Evolutionary conservation across 2,888 invertebrate species (phyloP).

Genomic region (Caenorhabditis parvicauda): DNA sequence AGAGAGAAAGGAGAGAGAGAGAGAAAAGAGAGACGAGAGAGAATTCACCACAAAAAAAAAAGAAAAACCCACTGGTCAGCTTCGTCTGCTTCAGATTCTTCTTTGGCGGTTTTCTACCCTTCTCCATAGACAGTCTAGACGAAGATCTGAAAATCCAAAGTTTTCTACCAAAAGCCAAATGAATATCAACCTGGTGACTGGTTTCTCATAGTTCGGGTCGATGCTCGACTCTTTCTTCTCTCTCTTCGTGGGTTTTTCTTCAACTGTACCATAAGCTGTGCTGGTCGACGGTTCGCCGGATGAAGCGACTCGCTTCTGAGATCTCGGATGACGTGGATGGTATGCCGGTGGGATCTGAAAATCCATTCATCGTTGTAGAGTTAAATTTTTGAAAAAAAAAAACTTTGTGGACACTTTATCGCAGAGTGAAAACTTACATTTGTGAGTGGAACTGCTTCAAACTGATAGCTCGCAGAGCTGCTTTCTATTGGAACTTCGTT

Average conservation of each 20-base stretch:
- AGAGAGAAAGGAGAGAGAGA: conserved; percentile 1
- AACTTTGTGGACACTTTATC: not conserved
- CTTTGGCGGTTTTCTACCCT: not conserved
- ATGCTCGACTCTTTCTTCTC: conserved; percentile 2
- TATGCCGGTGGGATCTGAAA: conserved; percentile 6
- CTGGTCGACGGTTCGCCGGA: not conserved
- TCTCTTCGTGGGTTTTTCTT: conserved; percentile 1
- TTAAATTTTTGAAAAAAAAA: conserved; percentile 13
- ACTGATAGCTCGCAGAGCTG: conserved; percentile 9
- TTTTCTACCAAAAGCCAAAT: not conserved
- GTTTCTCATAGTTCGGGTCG: conserved; percentile 17
- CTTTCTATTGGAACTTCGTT: conserved; percentile 12
- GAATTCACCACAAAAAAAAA: too few relatives aligned
- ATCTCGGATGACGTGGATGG: not conserved
- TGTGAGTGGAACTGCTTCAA: conserved; percentile 10
- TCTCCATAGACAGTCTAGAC: not conserved
- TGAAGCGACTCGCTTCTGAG: conserved; percentile 8
- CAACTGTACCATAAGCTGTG: not conserved
- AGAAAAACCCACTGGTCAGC: conserved; percentile 22
- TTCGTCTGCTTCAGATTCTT: conserved; percentile 19
- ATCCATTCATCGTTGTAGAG: conserved; percentile 9
- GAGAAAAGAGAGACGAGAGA: not conserved
- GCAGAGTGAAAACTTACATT: not conserved
- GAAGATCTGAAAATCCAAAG: conserved; percentile 3
- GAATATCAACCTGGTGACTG: conserved; percentile 15